Percentiles rank a stretch among this genome's conserved stretches.
Evolutionary conservation across 2,888 invertebrate genomes (phyloP).

Genomic region (Amphipyra tragopoginis): DNA sequence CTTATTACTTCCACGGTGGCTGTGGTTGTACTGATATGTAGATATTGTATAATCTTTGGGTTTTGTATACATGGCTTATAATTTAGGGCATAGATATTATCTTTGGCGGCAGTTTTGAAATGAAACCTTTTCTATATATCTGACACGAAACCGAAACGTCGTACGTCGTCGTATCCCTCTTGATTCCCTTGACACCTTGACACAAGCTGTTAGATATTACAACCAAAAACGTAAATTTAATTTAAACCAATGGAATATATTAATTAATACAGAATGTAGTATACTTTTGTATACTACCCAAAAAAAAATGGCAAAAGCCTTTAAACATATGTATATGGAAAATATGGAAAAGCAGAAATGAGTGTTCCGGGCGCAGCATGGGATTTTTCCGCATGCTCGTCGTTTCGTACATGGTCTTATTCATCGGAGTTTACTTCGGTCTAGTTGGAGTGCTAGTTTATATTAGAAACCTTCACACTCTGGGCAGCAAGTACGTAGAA

Average conservation of each 20-base stretch:
- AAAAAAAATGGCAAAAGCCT: conserved; percentile 31
- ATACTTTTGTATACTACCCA: not conserved
- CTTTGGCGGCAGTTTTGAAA: conserved; percentile 5
- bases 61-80: no score
- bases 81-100: not conserved
- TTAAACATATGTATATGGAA: conserved; percentile 41
- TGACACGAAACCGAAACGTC: no score
- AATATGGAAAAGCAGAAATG: conserved; percentile 43
- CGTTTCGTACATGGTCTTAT: conserved; percentile 77
- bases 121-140: no score
- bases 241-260: conserved; percentile 48
- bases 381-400: conserved; percentile 74
- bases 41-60: no score
- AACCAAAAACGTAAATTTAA: conserved; percentile 18
- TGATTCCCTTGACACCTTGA: no score
- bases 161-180: no score
- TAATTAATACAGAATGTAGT: conserved; percentile 15
- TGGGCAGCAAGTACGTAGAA: conserved; percentile 69
- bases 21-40: no score
- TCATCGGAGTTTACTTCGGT: conserved; percentile 75
- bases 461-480: conserved; percentile 68
- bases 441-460: conserved; percentile 78
- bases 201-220: not conserved
- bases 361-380: conserved; percentile 64
- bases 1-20: no score